Base-by-base conservation (phyloP, 2,113 vertebrate genomes). In the Oreochromis spilurus region DNA sequence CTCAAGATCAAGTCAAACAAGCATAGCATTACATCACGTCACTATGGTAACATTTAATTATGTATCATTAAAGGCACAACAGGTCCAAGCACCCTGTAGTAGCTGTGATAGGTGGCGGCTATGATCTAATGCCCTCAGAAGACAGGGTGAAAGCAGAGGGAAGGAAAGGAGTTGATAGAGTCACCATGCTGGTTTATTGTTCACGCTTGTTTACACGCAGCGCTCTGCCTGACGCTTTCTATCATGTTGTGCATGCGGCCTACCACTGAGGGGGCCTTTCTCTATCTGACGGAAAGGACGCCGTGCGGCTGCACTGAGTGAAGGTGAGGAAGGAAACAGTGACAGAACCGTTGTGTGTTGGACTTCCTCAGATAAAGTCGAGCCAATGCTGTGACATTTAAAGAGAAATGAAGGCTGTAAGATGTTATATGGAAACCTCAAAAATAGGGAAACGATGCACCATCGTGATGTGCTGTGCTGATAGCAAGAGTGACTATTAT, bases 321-420 rank as follows among this genome's bases (percentile, higher is more conserved):
- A 88, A 88, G 88, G 90, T 86, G 88, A 78, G 90, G 92, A 92
- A 91, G 91, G 93, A 94, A 93, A 60, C 6, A 1, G 75, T 82
- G 81, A 85, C 85, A 89, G 79, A 84, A 60, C 26, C 65, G 88
- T 79, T 85, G 87, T 85, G 90, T 5, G 84, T 16, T 81, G 43
- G 54, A 88, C 90, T 94, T 93, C 91, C 90, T 87, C 9, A 84
- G 67, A 89, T 86, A 78, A 78, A 84, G 62, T 10, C 12, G 17
- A 50, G 60, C 19, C 26, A n/a, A n/a, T 31, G 24, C 54, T 31
- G 9, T 75, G 87, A 84, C 50, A 34, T 75, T 60, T 40, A 52
- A 84, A 16, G 29, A 75, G 26, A 65, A 17, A 78, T 16, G 13
- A 14, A 29, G 5, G 53, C 53, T n/a, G 29, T 40, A 31, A 60